Base-by-base conservation (phyloP, 1,140 invertebrate species). In the Hyposmocoma kahamanoa region DNA sequence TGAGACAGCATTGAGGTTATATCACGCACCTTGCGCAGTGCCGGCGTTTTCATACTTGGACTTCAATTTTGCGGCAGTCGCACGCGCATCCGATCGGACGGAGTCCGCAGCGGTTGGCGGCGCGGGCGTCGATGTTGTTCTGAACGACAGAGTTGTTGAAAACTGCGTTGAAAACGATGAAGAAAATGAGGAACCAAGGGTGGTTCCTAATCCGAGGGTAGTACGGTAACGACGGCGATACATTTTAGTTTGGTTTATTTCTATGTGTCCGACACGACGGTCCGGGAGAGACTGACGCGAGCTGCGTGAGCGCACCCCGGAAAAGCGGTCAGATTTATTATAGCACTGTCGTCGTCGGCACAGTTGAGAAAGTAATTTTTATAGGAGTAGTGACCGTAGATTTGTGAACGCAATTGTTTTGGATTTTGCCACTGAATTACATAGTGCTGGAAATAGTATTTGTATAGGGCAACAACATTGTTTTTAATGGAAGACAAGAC, bases 21-120 rank as follows among this genome's bases (percentile, higher is more conserved):
- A n/a, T n/a, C 24, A 64, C 69, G 59, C 51, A 80, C 82, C 82
- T 83, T 83, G 82, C 20, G 79, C 79, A 24, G 79, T 83, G 46
- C 79, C 82, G 52, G 79, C 71, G 47, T 57, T 85, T 54, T 83
- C 82, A 56, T 85, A 83, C 67, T 83, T 85, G 22, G 79, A 71
- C 55, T 85, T 85, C 49, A 85, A 70, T 44, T 83, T 85, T 22
- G 82, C 82, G 15, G 82, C 82, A 1, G 82, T 85, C 19, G 82
- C 82, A 1, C 67, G 59, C 5, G 82, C 82, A 38, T 85, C 79
- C 1, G 77, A 85, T 28, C 81, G 53, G 41, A 84, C 79, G 1
- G 75, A 70, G 47, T 83, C 77, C n/a, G 64, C 60, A 5, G 72
- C 53, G 0, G 59, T 38, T 1, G 56, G 41, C 8, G 28, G 2